A percentile compares a stretch with the other conserved stretches of the same genome.
phyloP scores from a whole-genome alignment of 2,888 invertebrate genomes.

The Platerodrilus igneus region DNA sequence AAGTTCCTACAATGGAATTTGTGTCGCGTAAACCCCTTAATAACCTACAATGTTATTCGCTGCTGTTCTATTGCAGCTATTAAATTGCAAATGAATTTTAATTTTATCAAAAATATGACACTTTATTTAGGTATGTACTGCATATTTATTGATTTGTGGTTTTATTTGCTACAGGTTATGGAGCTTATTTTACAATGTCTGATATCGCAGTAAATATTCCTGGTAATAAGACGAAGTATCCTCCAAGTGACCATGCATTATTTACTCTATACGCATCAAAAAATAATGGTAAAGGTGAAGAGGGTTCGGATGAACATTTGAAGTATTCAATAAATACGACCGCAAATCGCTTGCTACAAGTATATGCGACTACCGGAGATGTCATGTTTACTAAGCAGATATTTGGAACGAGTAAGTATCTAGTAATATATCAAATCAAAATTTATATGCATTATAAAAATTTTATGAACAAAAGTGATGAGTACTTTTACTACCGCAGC shows the following conservation, averaged over 20 bases:
- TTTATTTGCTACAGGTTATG: slow-evolving; percentile 33
- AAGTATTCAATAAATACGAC: slow-evolving; percentile 28
- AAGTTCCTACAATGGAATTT: no score
- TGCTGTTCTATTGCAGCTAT: no score
- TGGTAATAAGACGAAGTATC: slow-evolving; percentile 31
- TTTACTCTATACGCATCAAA: slow-evolving; percentile 32
- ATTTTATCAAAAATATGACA: no score
- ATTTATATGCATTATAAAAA: no score
- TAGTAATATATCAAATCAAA: no score
- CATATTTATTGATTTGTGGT: no score
- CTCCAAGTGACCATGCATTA: slow-evolving; percentile 30
- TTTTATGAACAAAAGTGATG: no score
- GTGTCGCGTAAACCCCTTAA: no score
- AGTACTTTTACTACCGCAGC: no score
- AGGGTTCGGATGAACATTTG: slow-evolving; percentile 17
- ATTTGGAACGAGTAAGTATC: slow-evolving; percentile 29
- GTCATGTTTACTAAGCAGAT: slow-evolving; percentile 30
- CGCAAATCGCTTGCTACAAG: slow-evolving; percentile 27
- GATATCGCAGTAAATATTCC: slow-evolving; percentile 38
- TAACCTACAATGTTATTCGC: no score
- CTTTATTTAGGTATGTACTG: no score
- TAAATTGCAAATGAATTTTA: no score
- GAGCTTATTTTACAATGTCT: slow-evolving; percentile 40
- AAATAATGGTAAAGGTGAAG: slow-evolving; percentile 15
- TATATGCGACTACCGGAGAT: slow-evolving; percentile 31